Evolutionary conservation across 1,140 invertebrate species (phyloP).

Genomic region (Belonocnema kinseyi): DNA sequence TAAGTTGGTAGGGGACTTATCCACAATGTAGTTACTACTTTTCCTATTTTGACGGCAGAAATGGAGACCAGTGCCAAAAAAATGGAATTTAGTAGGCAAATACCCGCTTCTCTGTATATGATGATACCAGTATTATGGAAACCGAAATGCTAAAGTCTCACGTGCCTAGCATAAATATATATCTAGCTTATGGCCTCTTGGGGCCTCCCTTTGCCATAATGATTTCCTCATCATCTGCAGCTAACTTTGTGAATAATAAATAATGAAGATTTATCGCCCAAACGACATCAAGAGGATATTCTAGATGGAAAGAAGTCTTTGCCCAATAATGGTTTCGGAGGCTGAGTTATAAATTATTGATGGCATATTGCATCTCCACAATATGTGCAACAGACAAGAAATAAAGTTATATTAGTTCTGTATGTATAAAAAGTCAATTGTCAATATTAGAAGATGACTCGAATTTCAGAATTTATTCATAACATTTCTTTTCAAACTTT

Average conservation of each 20-base stretch:
- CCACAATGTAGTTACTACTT: no score
- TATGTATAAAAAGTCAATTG: no score
- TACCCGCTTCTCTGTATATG: conserved; percentile 10
- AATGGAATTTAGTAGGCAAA: conserved; percentile 10
- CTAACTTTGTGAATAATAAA: conserved; percentile 22
- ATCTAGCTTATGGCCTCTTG: conserved; percentile 16
- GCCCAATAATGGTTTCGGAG: not conserved
- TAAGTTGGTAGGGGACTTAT: no score
- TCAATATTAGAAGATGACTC: no score
- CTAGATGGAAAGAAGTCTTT: not conserved
- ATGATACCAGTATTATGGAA: conserved; percentile 26
- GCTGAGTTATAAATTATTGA: conserved; percentile 11
- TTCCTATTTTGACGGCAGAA: no score
- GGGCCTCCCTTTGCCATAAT: conserved; percentile 25
- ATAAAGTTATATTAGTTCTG: no score
- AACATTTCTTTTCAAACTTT: no score
- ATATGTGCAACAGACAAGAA: no score
- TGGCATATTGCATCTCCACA: not conserved
- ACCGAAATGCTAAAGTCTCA: conserved; percentile 26
- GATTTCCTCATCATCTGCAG: conserved; percentile 24
- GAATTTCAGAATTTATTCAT: no score
- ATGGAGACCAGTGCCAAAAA: not conserved
- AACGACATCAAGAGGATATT: not conserved
- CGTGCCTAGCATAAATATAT: conserved; percentile 9
- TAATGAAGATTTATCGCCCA: conserved; percentile 12